A percentile compares a stretch with the other conserved stretches of the same genome.
These are phyloP conservation scores for Spheniscus mendiculus DNA, from an alignment of 2,113 vertebrate genomes.

Conservation along the genomic window DNA sequence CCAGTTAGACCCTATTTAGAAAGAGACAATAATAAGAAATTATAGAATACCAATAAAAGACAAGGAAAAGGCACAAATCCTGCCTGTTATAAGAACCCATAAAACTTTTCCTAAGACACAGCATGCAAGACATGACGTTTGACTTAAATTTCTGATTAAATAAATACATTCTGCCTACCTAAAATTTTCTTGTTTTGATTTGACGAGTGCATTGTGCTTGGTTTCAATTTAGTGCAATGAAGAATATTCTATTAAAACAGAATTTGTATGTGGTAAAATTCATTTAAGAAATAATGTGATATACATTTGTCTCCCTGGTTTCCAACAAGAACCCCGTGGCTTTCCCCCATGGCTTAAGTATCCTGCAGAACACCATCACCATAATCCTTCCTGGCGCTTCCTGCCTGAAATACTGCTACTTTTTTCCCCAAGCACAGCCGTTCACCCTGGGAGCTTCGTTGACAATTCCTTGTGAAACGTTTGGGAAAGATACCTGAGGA, in stretches of 20 bases:
- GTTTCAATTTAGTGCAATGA: not conserved
- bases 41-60: not conserved
- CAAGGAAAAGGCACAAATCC: not conserved
- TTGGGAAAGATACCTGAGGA: not conserved
- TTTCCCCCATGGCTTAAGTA: not conserved
- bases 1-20: not conserved
- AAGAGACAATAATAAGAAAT: not conserved
- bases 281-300: constrained; percentile 1
- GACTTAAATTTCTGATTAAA: constrained; percentile 10
- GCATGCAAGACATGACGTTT: not conserved
- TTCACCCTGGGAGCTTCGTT: not conserved
- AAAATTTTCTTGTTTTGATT: constrained; percentile 19
- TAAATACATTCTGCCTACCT: constrained; percentile 33
- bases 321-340: not conserved
- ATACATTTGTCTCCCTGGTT: not conserved
- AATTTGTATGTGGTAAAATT: not conserved
- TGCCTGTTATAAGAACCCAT: not conserved
- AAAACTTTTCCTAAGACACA: not conserved
- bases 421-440: not conserved
- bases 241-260: not conserved
- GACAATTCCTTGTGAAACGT: not conserved
- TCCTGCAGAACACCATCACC: not conserved
- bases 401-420: not conserved
- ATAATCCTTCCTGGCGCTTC: not conserved
- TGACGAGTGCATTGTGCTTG: not conserved